These are phyloP conservation scores for Scopus umbretta DNA, from an alignment of 2,113 vertebrate species.

Conservation along the genomic window DNA sequence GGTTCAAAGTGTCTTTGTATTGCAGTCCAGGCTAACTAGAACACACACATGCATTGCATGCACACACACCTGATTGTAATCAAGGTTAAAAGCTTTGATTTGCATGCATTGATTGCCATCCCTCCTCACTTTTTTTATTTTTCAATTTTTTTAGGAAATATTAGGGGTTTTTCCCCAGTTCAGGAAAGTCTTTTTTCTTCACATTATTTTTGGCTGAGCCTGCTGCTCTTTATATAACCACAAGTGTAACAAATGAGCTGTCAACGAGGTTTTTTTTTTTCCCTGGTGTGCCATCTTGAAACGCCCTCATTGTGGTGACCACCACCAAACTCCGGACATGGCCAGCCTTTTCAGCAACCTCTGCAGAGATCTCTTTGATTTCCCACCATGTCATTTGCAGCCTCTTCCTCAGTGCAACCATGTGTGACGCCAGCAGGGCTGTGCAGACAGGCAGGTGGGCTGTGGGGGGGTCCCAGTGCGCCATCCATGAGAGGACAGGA, in stretches of 20 bases:
- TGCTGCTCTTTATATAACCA: not conserved
- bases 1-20: not conserved
- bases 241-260: not conserved
- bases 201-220: not conserved
- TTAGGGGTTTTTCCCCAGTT: not conserved
- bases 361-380: not conserved
- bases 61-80: not conserved
- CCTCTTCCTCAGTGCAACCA: fast-evolving
- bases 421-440: not conserved
- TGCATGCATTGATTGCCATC: not conserved
- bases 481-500: not conserved
- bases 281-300: not conserved
- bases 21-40: not conserved
- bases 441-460: not conserved
- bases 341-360: not conserved
- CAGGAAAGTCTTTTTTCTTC: not conserved
- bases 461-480: fast-evolving
- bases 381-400: fast-evolving
- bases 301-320: not conserved
- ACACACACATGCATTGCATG: not conserved
- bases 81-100: not conserved
- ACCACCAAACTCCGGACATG: fast-evolving
- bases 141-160: not conserved
- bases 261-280: not conserved
- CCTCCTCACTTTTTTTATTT: not conserved